Conservation (phyloP, 2,113 vertebrate species). For the Oreotrochilus melanogaster region DNA sequence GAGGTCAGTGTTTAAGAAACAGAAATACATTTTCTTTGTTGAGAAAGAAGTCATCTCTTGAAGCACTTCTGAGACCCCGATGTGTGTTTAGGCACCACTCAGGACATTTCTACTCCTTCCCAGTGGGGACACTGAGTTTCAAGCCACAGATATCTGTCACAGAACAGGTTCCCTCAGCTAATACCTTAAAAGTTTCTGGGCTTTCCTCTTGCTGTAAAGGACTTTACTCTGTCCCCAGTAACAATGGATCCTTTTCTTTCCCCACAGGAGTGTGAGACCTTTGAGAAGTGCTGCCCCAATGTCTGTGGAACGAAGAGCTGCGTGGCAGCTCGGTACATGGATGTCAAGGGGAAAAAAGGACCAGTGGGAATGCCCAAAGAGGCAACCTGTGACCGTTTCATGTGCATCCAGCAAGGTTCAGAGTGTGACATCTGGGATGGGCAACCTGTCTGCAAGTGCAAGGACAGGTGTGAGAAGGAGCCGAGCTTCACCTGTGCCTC, state of each 20-base stretch:
- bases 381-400: conserved; percentile 90
- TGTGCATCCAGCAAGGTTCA: conserved; percentile 94
- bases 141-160: neutral
- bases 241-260: neutral
- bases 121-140: neutral
- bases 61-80: neutral
- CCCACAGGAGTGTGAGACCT: conserved; percentile 90
- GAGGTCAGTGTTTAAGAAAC: neutral
- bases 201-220: neutral
- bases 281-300: conserved; percentile 96
- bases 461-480: conserved; percentile 94
- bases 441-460: conserved; percentile 93
- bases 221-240: neutral
- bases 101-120: neutral
- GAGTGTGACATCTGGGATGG: conserved; percentile 96
- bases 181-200: neutral
- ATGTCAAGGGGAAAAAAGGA: conserved; percentile 86
- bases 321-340: conserved; percentile 91
- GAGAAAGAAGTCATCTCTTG: neutral
- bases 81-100: neutral
- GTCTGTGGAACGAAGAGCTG: conserved; percentile 95
- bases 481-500: conserved; percentile 97
- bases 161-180: neutral
- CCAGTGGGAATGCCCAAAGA: conserved; percentile 88
- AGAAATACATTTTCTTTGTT: neutral